Base-by-base conservation (phyloP, 2,113 vertebrate species). In the Rhinopomastus cyanomelas region DNA sequence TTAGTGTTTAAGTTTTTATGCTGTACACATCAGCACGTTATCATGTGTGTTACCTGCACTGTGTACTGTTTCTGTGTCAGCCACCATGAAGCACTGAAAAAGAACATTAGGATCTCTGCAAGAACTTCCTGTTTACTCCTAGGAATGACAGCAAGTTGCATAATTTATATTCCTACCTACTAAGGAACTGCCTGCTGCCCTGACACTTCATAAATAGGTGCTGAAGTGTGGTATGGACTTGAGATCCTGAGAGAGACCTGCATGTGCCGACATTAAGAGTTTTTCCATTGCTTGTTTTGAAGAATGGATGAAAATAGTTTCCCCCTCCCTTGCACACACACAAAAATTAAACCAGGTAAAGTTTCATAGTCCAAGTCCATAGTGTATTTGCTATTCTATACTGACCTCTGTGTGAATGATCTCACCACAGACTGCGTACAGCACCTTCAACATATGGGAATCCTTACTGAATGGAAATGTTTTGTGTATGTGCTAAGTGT, bases 101-200 rank as follows among this genome's bases (percentile, higher is more conserved):
- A 93, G n/a, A 90, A 48, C 44, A 78, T 83, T 5, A 88, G 39
- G 34, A 90, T 74, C 53, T 84, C 39, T 11, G 23, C 1, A 0
- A 91, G 81, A 86, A 72, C 73, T 88, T 93, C 80, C 83, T 71
- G 86, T 86, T 93, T 93, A 78, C 69, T 88, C 86, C 69, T 16
- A 78, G 86, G 69, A 88, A 81, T 77, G 90, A 71, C 22, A 78
- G 61, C 65, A 64, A 91, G 39, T 36, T 93, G 77, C 73, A 67
- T 71, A 81, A 93, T 93, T 92, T 74, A 93, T 86, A 49, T 44
- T 74, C 10, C 57, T 71, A 12, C 46, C 80, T 78, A 32, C 49
- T 8, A 71, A 71, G 65, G 68, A 90, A 78, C 57, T 65, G 60
- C n/a, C 34, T 85, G 53, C 68, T 89, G 83, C 69, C 86, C 77